These are phyloP conservation scores for Grammomys surdaster DNA, from an alignment of 2,113 vertebrate species.

Conservation along the genomic window DNA sequence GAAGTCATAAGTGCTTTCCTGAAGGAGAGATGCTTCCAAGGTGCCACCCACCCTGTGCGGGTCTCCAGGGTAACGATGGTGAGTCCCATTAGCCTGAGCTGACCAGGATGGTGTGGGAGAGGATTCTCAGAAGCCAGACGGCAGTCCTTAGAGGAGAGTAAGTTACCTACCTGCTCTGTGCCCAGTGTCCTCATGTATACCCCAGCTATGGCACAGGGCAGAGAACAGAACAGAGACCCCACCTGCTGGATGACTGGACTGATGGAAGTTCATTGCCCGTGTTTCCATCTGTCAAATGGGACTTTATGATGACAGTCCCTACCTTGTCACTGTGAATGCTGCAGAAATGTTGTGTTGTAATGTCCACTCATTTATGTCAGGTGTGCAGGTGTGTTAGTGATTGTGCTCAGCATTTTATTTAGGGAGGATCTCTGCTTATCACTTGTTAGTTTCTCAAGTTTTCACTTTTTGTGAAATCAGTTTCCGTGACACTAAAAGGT, in stretches of 20 bases:
- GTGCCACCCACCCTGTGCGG: accelerated
- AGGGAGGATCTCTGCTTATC: background rate
- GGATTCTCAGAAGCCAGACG: too few relatives aligned
- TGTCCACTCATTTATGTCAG: background rate
- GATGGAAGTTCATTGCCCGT: background rate
- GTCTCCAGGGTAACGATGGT: slow-evolving; percentile 75
- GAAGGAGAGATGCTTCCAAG: slow-evolving; percentile 61
- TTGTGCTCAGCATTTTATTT: background rate
- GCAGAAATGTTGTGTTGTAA: too few relatives aligned
- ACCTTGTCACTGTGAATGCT: background rate
- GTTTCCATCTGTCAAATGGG: background rate
- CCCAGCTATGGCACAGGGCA: background rate
- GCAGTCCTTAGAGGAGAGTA: too few relatives aligned
- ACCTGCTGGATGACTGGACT: background rate
- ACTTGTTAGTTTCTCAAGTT: background rate
- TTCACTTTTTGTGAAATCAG: background rate
- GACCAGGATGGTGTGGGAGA: accelerated
- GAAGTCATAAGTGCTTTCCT: slow-evolving; percentile 52
- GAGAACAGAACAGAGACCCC: background rate
- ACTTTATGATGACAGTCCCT: background rate
- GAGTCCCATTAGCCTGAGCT: background rate
- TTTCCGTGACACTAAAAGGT: too few relatives aligned
- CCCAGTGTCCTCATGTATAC: too few relatives aligned
- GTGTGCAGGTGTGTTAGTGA: background rate
- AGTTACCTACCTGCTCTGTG: background rate